A percentile compares a stretch with the other conserved stretches of the same genome.
phyloP scores from a whole-genome alignment of 2,888 invertebrate genomes.

The Bhutanitis thaidina region DNA sequence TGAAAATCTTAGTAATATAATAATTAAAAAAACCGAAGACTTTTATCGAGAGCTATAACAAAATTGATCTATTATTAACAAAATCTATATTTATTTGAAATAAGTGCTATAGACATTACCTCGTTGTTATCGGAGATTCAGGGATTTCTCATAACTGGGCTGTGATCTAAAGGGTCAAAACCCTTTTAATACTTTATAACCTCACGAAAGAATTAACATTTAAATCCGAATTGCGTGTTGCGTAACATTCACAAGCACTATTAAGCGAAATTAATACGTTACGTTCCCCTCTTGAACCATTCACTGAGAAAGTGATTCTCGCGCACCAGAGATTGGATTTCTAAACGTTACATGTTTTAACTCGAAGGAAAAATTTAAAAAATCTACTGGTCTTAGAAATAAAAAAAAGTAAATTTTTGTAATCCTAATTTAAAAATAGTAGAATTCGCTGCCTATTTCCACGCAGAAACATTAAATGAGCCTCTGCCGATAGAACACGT shows the following conservation, averaged over 20 bases:
- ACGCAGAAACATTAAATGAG: constrained; percentile 48
- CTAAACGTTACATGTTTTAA: neutral
- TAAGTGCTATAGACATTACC: too few relatives aligned
- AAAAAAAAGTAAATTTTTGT: too few relatives aligned
- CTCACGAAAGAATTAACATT: neutral
- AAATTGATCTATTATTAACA: too few relatives aligned
- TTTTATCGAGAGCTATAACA: too few relatives aligned
- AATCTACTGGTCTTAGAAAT: too few relatives aligned
- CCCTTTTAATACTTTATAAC: too few relatives aligned
- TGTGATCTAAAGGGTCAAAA: too few relatives aligned
- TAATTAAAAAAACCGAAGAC: too few relatives aligned
- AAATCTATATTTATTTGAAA: too few relatives aligned
- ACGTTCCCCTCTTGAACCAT: neutral
- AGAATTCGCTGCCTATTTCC: constrained; percentile 12
- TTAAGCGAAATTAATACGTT: neutral
- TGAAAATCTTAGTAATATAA: too few relatives aligned
- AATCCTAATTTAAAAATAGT: neutral
- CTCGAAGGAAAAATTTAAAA: neutral
- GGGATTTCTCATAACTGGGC: too few relatives aligned
- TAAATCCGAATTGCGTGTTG: neutral
- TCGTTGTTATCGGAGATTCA: too few relatives aligned
- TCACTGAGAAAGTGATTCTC: neutral
- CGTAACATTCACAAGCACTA: neutral
- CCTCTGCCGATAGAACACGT: constrained; percentile 57
- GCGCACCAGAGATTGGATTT: neutral